Conservation (phyloP, 2,888 invertebrate genomes). For the Apodemia hepburni region DNA sequence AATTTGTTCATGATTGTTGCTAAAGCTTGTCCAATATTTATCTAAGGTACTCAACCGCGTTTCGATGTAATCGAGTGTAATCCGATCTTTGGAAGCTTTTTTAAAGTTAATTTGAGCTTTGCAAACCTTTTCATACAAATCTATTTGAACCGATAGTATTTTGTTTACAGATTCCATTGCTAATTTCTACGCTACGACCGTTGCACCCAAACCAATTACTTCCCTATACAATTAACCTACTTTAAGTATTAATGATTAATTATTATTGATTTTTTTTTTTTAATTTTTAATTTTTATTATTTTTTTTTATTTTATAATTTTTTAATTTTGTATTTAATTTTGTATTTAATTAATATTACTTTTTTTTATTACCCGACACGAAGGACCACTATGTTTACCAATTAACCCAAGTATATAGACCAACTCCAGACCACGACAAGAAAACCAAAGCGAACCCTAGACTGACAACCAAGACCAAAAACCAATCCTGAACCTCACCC, state of each 20-base stretch:
- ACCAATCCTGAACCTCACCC: not conserved
- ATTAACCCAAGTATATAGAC: not conserved
- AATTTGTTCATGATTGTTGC: too few species aligned
- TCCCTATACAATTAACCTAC: too few species aligned
- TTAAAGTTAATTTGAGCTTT: not conserved
- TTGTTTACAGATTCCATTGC: not conserved
- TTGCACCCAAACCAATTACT: too few species aligned
- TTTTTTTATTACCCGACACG: not conserved
- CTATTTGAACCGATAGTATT: constrained; percentile 2
- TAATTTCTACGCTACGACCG: too few species aligned
- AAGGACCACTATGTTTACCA: not conserved
- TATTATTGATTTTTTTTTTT: too few species aligned
- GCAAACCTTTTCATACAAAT: not conserved
- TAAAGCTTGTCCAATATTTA: too few species aligned
- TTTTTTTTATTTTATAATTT: too few species aligned
- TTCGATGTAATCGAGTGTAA: not conserved
- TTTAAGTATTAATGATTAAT: too few species aligned
- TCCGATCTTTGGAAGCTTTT: not conserved
- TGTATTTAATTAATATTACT: not conserved
- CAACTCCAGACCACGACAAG: not conserved
- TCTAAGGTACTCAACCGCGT: not conserved
- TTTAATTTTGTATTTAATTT: not conserved
- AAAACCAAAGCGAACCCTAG: not conserved
- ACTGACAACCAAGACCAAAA: not conserved
- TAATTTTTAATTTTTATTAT: too few species aligned